These are phyloP conservation scores for Enhydra lutris DNA, from an alignment of 2,113 vertebrate genomes.

Conservation along the genomic window DNA sequence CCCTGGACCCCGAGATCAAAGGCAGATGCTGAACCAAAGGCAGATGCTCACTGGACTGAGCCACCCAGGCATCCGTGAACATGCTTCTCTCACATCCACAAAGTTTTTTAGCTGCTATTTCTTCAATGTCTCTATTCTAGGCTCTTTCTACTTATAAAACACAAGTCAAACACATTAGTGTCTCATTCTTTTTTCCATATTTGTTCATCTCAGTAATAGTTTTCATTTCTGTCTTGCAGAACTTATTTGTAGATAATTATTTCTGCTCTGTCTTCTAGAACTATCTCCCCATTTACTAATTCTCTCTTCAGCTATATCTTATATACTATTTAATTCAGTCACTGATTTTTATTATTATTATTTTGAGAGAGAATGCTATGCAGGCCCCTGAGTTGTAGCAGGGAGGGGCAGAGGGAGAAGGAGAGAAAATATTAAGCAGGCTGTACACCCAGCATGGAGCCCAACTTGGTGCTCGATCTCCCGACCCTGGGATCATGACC, in stretches of 20 bases:
- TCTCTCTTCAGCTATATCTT: neutral
- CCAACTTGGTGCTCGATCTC: neutral
- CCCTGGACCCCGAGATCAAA: neutral
- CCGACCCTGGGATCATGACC: neutral
- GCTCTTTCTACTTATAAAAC: neutral
- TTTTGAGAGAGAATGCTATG: neutral
- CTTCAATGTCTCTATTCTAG: neutral
- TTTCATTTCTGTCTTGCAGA: neutral
- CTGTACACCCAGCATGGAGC: neutral
- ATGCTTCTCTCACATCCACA: neutral
- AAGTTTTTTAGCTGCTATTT: neutral
- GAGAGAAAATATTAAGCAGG: neutral
- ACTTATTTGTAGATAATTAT: constrained; percentile 10
- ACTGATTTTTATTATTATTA: too few species aligned
- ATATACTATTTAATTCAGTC: neutral
- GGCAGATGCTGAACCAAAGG: neutral
- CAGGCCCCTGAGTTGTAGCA: neutral
- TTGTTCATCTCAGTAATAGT: neutral
- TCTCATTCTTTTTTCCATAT: neutral
- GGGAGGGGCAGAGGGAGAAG: neutral
- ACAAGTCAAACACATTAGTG: neutral
- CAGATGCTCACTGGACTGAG: neutral
- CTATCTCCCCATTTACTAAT: neutral
- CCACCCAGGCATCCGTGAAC: neutral
- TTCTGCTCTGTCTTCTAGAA: neutral